These are phyloP conservation scores for Ridgeia piscesae DNA, from an alignment of 1,140 invertebrate genomes.

Conservation along the genomic window DNA sequence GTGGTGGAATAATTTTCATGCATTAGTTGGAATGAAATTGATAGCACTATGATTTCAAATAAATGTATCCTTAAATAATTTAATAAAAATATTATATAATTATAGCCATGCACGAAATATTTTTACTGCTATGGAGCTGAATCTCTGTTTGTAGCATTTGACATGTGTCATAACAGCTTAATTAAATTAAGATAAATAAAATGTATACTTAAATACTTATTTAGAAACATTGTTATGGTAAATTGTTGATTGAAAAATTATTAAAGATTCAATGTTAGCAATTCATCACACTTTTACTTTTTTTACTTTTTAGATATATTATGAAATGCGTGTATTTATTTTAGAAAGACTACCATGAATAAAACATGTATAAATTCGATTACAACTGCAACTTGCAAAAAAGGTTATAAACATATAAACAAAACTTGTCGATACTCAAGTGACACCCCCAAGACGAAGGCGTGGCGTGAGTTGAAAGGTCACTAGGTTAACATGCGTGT, in stretches of 20 bases:
- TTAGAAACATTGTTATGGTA: background rate
- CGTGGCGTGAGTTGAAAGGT: background rate
- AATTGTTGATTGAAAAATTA: background rate
- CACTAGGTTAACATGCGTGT: constrained; percentile 13
- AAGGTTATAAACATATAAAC: background rate
- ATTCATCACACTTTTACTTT: too few relatives aligned
- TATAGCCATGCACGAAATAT: background rate
- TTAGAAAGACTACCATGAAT: too few relatives aligned
- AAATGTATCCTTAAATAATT: background rate
- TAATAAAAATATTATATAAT: background rate
- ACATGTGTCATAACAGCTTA: background rate
- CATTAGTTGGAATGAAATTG: background rate
- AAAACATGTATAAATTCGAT: too few relatives aligned
- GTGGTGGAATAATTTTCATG: background rate
- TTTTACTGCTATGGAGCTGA: background rate
- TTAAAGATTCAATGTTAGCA: too few relatives aligned
- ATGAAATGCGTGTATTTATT: too few relatives aligned
- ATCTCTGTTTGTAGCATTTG: background rate
- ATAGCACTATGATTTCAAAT: background rate
- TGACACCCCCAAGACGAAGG: background rate
- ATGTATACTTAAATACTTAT: background rate
- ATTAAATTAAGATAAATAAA: background rate
- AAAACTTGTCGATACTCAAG: background rate
- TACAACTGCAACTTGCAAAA: too few relatives aligned
- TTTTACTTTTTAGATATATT: too few relatives aligned